Percentiles rank a stretch among this genome's conserved stretches.
These are phyloP conservation scores for Scomber colias DNA, from an alignment of 2,113 vertebrate species.

Conservation along the genomic window DNA sequence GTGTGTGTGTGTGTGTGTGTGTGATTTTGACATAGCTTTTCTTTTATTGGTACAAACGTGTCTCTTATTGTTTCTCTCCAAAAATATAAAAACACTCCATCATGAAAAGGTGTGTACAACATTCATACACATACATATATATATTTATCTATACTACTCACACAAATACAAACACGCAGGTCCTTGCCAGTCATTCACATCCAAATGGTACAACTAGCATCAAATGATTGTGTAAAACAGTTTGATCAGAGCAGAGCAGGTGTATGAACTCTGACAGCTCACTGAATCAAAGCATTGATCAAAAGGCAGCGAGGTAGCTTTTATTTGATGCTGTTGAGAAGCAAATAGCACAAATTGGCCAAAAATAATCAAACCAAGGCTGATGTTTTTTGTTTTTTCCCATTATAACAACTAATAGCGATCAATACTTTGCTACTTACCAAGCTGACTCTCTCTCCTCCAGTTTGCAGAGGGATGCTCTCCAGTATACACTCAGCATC, in stretches of 20 bases:
- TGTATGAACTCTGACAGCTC: constrained; percentile 29
- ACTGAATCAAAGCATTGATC: constrained; percentile 38
- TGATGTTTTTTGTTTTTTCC: background rate
- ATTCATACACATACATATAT: too few relatives aligned
- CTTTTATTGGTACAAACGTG: too few relatives aligned
- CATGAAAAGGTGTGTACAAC: too few relatives aligned
- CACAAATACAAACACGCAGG: background rate
- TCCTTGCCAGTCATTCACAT: background rate
- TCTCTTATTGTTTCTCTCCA: too few relatives aligned
- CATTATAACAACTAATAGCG: background rate
- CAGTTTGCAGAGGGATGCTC: background rate
- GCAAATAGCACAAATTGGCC: background rate
- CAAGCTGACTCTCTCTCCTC: too few relatives aligned
- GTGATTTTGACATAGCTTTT: too few relatives aligned
- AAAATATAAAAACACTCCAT: too few relatives aligned
- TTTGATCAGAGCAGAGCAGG: constrained; percentile 20
- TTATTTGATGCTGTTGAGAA: constrained; percentile 4
- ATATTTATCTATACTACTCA: too few relatives aligned
- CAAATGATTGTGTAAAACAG: constrained; percentile 8
- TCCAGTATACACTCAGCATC: too few relatives aligned
- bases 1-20: background rate
- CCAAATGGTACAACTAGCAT: constrained; percentile 1
- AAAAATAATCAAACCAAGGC: background rate
- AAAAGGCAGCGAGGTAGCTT: constrained; percentile 1
- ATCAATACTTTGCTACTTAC: too few relatives aligned